Percentiles rank a stretch among this genome's conserved stretches.
These are phyloP conservation scores for Chitala chitala DNA, from an alignment of 2,113 vertebrate species.

Conservation along the genomic window DNA sequence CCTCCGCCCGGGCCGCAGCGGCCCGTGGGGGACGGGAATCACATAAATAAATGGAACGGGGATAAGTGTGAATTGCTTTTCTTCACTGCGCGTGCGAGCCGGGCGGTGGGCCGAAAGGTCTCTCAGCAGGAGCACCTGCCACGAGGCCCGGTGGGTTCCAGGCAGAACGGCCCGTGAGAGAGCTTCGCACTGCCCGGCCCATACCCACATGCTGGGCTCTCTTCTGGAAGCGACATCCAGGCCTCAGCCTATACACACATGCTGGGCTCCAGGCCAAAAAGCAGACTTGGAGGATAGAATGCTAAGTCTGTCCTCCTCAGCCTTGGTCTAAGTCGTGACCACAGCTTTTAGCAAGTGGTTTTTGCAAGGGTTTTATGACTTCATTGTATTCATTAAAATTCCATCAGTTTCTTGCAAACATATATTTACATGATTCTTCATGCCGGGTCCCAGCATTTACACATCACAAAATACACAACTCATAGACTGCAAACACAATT, in stretches of 20 bases:
- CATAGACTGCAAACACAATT: too few relatives aligned
- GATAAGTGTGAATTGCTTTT: slow-evolving; percentile 21
- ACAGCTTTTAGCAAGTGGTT: not conserved
- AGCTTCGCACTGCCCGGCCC: not conserved
- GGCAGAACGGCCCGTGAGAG: not conserved
- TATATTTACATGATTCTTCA: not conserved
- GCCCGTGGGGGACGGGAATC: slow-evolving; percentile 8
- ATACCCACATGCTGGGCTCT: not conserved
- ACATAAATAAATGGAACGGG: slow-evolving; percentile 17
- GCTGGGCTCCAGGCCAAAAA: not conserved
- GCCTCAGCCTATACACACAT: not conserved
- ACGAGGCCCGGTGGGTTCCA: not conserved
- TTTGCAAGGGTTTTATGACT: not conserved
- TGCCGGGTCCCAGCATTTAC: not conserved
- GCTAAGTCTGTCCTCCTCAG: not conserved
- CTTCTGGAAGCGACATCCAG: not conserved
- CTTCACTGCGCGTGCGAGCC: not conserved
- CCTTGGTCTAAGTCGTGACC: not conserved
- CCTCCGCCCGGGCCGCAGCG: not conserved
- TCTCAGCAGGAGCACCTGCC: slow-evolving; percentile 5
- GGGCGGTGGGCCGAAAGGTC: slow-evolving; percentile 9
- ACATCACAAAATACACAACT: too few relatives aligned
- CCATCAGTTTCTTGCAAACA: not conserved
- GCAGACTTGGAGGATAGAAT: too few relatives aligned
- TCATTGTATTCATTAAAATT: not conserved